Evolutionary conservation across 2,113 vertebrate genomes (phyloP), one percentile per base, ranked within the genome.

Genomic region (Hippocampus abdominalis): DNA sequence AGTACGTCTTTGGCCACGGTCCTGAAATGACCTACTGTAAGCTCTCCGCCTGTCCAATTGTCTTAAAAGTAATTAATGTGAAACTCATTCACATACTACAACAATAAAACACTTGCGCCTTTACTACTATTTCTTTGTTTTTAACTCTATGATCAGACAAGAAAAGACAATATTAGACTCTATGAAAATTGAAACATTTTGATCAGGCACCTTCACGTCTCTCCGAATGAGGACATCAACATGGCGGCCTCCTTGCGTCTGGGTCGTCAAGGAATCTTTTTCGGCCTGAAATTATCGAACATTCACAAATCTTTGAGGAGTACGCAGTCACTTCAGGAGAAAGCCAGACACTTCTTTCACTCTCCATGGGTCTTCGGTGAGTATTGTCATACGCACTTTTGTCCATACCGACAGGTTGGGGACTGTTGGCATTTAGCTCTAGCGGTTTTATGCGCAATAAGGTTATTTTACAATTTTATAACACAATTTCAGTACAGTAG

Each of bases 171-270:
- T 3, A 66, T 53, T 67, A 0, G 48, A 12, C 1, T 51, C 4
- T 29, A 4, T n/a, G 44, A 67, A 51, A 18, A 32, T 21, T 1
- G 2, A n/a, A 67, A 36, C 12, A 27, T 64, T 64, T 48, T 27
- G 7, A 46, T 75, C 87, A 84, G 89, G 90, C 86, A 78, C 12
- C 2, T 13, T 8, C 86, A 72, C 70, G 0, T 53, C 69, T 76
- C 32, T 46, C 23, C n/a, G 21, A 65, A 64, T 29, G 72, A 89
- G 87, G 90, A 84, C 84, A 76, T 85, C 53, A 91, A 90, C 83
- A 93, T 92, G 92, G 92, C 92, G 81, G 89, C 91, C 79, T 92
- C 92, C 90, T 88, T 92, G 72, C 86, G 86, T 69, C 69, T 92
- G 77, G 89, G 90, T 86, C 90, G 85, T 84, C 89, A 80, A 59